Base-by-base conservation (phyloP, 2,113 vertebrate species). In the human region DNA sequence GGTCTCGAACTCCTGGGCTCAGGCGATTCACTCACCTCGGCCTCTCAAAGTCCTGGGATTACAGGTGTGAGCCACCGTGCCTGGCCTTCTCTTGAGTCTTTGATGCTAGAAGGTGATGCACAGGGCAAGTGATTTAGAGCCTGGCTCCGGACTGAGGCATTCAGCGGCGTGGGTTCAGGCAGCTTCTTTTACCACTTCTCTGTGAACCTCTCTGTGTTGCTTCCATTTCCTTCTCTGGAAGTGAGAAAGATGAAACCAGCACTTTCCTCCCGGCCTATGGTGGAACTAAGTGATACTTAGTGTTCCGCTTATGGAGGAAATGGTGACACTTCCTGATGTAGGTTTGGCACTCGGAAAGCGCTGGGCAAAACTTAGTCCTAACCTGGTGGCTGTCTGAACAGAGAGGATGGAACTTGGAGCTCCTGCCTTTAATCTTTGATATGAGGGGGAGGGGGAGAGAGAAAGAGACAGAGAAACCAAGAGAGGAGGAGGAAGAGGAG, bases 201-300 rank as follows among this genome's bases (percentile, higher is more conserved):
- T 2, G 1, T 64, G 61, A 64, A 30, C 4, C 27, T 64, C 27
- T 64, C 61, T 30, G 5, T 13, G 61, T 20, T 6, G 13, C 23
- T 48, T 75, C 38, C 0, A 30, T 48, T 40, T 85, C 57, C 87
- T 40, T 75, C 38, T 81, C 45, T 75, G 81, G 78, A 73, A 45
- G 22, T 68, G 8, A 4, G n/a, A 70, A 87, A 6, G 61, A 40
- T 35, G 66, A 40, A 40, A 85, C 20, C 14, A 2, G 35, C 59
- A 7, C 43, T 61, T 30, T 48, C 35, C n/a, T n/a, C 23, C 30
- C 0, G 0, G 48, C 68, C 55, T 18, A 0, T 40, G 2, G 2
- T 16, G 72, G 38, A 30, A 10, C 50, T 10, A 8, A 1, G 8
- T 5, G 45, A 45, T 25, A 59, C 64, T 18, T 59, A 43, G 43